Conservation (phyloP, 2,113 vertebrate species). For the Strix aluco region DNA sequence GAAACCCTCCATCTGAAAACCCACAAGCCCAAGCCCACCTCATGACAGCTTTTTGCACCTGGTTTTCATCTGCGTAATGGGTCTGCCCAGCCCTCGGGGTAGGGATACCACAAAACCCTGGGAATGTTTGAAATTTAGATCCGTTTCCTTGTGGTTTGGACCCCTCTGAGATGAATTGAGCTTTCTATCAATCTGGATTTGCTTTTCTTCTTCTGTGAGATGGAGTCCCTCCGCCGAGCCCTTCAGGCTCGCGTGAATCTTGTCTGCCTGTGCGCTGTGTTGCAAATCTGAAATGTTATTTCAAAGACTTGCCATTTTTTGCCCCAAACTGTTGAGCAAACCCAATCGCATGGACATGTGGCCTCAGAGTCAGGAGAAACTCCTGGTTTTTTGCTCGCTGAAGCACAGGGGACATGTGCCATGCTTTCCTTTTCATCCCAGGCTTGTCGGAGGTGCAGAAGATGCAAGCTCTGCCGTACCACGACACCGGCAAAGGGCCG, state of each 20-base stretch:
- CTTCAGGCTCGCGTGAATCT: neutral
- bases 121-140: neutral
- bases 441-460: neutral
- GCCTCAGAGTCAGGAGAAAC: neutral
- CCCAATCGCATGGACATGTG: accelerated
- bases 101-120: neutral
- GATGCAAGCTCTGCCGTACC: accelerated
- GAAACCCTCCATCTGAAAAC: neutral
- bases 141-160: neutral
- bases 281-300: accelerated
- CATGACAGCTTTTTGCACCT: neutral
- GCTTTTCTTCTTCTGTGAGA: neutral
- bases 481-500: accelerated
- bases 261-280: accelerated
- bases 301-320: accelerated
- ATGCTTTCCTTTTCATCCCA: neutral
- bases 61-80: neutral
- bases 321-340: neutral
- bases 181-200: neutral
- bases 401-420: accelerated
- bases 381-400: accelerated
- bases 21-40: neutral
- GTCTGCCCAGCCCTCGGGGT: neutral
- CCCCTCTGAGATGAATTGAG: neutral
- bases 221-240: accelerated